A percentile compares a stretch with the other conserved stretches of the same genome.
Conservation (phyloP, 2,113 vertebrate genomes). For the Clinocottus analis region DNA sequence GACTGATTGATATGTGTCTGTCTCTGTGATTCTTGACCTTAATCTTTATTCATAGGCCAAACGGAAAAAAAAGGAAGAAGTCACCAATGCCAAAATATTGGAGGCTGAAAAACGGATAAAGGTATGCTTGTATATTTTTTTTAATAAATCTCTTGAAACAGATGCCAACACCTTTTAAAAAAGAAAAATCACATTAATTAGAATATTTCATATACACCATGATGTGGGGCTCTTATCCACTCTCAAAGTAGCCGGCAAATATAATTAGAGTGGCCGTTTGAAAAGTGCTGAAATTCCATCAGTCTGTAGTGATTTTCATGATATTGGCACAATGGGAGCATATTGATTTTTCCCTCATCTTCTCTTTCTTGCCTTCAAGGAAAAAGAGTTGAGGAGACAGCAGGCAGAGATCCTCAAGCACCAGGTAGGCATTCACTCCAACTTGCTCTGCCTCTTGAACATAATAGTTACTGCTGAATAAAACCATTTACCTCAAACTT, state of each 20-base stretch:
- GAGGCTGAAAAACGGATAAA: conserved; percentile 99
- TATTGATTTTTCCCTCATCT: conserved; percentile 67
- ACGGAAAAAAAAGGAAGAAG: conserved; percentile 99
- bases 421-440: conserved; percentile 88
- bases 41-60: conserved; percentile 95
- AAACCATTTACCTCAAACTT: conserved; percentile 58
- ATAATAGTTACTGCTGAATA: conserved; percentile 58
- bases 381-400: conserved; percentile 97
- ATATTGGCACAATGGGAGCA: conserved; percentile 62
- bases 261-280: conserved; percentile 42
- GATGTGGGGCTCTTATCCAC: conserved; percentile 1
- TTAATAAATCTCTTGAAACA: conserved; percentile 9
- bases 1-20: conserved; percentile 67
- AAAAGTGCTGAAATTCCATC: conserved; percentile 54
- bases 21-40: conserved; percentile 82
- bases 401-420: conserved; percentile 98
- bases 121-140: conserved; percentile 86
- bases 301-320: conserved; percentile 63
- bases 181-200: background rate
- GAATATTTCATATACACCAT: conserved; percentile 1
- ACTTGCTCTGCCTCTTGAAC: conserved; percentile 44
- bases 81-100: conserved; percentile 98
- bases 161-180: background rate
- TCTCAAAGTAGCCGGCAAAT: conserved; percentile 21
- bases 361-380: conserved; percentile 86